These are phyloP conservation scores for Spisula solida DNA, from an alignment of 2,888 invertebrate species.

Conservation along the genomic window DNA sequence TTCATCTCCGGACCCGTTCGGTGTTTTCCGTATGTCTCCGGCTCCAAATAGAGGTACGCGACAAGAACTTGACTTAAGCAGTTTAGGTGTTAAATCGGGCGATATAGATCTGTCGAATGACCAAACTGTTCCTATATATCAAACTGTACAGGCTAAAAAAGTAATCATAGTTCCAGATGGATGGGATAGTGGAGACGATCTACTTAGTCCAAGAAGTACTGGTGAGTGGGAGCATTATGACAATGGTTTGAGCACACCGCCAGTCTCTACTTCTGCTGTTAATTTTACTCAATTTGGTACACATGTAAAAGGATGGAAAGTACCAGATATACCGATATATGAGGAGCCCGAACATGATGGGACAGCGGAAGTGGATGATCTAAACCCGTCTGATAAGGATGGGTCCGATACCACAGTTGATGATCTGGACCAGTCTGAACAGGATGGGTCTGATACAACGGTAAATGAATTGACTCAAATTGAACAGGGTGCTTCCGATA, in stretches of 20 bases:
- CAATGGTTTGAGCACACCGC: slow-evolving; percentile 61
- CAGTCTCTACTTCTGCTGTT: slow-evolving; percentile 48
- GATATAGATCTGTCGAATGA: slow-evolving; percentile 53
- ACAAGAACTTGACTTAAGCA: slow-evolving; percentile 61
- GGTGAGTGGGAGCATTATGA: slow-evolving; percentile 57
- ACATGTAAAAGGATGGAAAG: slow-evolving; percentile 54
- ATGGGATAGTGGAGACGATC: slow-evolving; percentile 69
- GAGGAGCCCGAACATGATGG: slow-evolving; percentile 59
- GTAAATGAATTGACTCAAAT: slow-evolving; percentile 18
- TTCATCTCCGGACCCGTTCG: slow-evolving; percentile 66
- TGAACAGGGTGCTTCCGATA: slow-evolving; percentile 15
- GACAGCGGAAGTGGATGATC: slow-evolving; percentile 36
- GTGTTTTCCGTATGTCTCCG: slow-evolving; percentile 68
- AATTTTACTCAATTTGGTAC: slow-evolving; percentile 61
- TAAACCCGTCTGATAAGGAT: not conserved
- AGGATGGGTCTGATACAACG: slow-evolving; percentile 33
- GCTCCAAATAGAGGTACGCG: slow-evolving; percentile 50
- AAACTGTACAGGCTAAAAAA: slow-evolving; percentile 53
- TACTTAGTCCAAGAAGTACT: slow-evolving; percentile 57
- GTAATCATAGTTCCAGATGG: slow-evolving; percentile 63
- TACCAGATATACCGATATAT: slow-evolving; percentile 56
- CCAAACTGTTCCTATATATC: slow-evolving; percentile 63
- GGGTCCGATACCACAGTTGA: slow-evolving; percentile 1
- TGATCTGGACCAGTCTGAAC: slow-evolving; percentile 26
- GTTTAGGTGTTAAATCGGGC: slow-evolving; percentile 46